phyloP scores from a whole-genome alignment of 1,140 invertebrate genomes.

The Zaprionus vittiger region DNA sequence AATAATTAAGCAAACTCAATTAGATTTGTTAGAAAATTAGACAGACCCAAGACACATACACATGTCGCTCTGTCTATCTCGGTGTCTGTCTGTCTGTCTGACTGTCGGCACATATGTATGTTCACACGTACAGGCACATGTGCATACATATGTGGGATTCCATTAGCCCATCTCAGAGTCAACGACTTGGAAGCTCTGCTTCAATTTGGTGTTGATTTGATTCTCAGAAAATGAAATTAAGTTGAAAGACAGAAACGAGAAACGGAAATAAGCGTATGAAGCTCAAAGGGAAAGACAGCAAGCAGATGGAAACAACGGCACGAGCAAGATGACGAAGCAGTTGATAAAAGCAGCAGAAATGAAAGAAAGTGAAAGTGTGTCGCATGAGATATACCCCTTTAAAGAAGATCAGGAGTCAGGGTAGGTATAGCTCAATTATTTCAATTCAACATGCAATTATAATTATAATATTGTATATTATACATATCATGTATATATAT shows the following conservation, averaged over 20 bases:
- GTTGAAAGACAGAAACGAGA: conserved; percentile 21
- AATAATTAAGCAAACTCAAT: conserved; percentile 80
- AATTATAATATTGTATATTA: background rate
- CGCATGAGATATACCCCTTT: background rate
- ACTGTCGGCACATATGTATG: background rate
- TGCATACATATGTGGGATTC: background rate
- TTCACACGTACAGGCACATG: background rate
- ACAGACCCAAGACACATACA: conserved; percentile 34
- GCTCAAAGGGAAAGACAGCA: background rate
- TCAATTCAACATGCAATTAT: no score
- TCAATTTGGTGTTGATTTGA: conserved; percentile 40
- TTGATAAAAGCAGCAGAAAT: conserved; percentile 8
- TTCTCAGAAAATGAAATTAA: conserved; percentile 46
- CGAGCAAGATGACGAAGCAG: conserved; percentile 5
- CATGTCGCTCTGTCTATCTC: conserved; percentile 6
- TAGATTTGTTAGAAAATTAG: conserved; percentile 59
- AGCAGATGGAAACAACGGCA: conserved; percentile 2
- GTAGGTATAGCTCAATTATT: no score
- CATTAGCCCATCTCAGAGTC: background rate
- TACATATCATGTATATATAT: no score
- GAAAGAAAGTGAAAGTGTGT: background rate
- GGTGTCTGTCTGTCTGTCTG: background rate
- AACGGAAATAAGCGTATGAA: conserved; percentile 1
- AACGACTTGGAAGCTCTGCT: conserved; percentile 33
- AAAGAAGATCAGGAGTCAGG: background rate